Conservation (phyloP, 2,888 invertebrate genomes). For the Tethea ocularis region DNA sequence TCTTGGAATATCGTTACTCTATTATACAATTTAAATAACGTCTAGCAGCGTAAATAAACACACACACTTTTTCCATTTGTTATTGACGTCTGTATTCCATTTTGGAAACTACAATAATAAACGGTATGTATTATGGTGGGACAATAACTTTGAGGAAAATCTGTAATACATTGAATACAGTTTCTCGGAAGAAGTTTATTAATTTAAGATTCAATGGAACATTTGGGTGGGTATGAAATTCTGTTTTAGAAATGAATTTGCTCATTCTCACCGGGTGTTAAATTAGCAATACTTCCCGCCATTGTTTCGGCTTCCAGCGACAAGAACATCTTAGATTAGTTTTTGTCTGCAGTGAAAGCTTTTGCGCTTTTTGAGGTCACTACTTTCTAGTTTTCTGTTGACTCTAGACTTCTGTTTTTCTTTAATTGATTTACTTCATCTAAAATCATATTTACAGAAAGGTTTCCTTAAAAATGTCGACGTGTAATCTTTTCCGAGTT, state of each 20-base stretch:
- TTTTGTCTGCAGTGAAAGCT: conserved; percentile 6
- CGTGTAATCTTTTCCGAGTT: background rate
- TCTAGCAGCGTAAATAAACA: too few species aligned
- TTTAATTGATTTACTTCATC: background rate
- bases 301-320: conserved; percentile 1
- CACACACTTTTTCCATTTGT: too few species aligned
- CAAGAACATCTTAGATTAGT: background rate
- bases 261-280: background rate
- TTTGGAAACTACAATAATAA: background rate
- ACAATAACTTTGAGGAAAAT: background rate
- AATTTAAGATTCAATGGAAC: background rate
- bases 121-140: background rate
- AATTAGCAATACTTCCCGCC: conserved; percentile 4
- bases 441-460: background rate
- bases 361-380: background rate
- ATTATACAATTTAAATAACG: too few species aligned
- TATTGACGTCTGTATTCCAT: background rate
- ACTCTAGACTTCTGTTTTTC: background rate
- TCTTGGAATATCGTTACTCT: background rate
- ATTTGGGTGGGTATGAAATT: background rate
- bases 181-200: background rate
- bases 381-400: conserved; percentile 7
- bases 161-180: background rate
- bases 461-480: background rate
- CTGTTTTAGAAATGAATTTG: background rate